phyloP scores from a whole-genome alignment of 2,113 vertebrate genomes.

The Chloebia gouldiae region DNA sequence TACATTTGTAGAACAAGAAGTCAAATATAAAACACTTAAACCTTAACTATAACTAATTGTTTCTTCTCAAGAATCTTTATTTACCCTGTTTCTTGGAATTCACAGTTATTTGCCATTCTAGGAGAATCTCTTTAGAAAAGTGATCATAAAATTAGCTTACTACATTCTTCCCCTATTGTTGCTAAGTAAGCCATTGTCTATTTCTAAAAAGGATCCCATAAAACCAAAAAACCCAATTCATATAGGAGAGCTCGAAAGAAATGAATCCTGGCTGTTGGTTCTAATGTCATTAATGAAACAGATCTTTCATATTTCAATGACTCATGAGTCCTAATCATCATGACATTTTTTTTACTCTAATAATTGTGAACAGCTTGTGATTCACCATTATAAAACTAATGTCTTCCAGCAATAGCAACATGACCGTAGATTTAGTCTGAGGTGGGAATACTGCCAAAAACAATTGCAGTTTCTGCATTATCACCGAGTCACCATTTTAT shows the following conservation, averaged over 20 bases:
- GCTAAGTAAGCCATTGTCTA: neutral
- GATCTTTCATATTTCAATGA: neutral
- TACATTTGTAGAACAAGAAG: neutral
- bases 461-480: neutral
- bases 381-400: neutral
- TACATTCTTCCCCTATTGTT: neutral
- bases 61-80: neutral
- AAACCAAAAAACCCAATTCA: neutral
- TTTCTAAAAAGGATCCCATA: neutral
- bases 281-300: neutral
- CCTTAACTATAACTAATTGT: neutral
- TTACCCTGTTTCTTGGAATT: neutral
- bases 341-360: neutral
- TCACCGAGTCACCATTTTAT: neutral
- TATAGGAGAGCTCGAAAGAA: neutral
- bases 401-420: neutral
- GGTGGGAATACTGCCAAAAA: conserved; percentile 2
- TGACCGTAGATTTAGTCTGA: neutral
- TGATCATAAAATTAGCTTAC: neutral
- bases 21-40: neutral
- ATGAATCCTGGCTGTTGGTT: neutral
- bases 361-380: conserved; percentile 27
- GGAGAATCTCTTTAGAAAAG: neutral
- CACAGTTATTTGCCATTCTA: neutral
- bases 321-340: neutral